These are phyloP conservation scores for Bothrops alternatus DNA, from an alignment of 2,797 vertebrate species.

Conservation along the genomic window DNA sequence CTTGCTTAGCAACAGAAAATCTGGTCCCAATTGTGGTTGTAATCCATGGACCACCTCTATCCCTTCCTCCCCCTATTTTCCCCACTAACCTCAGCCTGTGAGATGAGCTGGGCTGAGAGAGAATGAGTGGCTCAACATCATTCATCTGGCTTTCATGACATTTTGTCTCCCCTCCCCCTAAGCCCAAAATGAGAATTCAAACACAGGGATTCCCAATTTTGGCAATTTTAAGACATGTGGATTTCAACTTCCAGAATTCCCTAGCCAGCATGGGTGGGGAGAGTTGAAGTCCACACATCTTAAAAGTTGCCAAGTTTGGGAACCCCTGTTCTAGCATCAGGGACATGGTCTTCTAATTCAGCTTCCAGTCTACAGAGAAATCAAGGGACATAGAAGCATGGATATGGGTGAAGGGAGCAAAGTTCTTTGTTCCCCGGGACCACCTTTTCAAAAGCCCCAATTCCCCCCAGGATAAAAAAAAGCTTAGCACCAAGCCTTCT, in stretches of 20 bases:
- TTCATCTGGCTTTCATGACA: neutral
- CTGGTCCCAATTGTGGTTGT: too few relatives aligned
- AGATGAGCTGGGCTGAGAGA: neutral
- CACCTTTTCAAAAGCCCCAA: neutral
- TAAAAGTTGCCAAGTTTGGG: neutral
- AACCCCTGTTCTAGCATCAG: neutral
- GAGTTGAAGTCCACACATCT: neutral
- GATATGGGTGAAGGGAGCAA: neutral
- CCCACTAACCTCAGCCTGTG: neutral
- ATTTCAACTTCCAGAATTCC: neutral
- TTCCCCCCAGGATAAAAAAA: neutral
- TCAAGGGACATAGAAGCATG: neutral
- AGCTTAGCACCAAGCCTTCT: neutral
- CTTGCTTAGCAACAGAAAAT: too few relatives aligned
- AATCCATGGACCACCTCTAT: neutral
- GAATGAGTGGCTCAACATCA: neutral
- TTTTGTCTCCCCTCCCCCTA: neutral
- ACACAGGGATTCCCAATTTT: neutral
- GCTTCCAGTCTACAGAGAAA: neutral
- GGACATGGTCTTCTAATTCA: neutral
- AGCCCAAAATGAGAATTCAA: neutral
- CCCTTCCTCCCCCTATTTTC: neutral
- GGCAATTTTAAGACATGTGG: neutral
- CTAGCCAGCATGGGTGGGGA: neutral
- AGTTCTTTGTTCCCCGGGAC: neutral